A percentile compares a stretch with the other conserved stretches of the same genome.
These are phyloP conservation scores for Propithecus perrieri DNA, from an alignment of 2,797 vertebrate genomes.

Conservation along the genomic window DNA sequence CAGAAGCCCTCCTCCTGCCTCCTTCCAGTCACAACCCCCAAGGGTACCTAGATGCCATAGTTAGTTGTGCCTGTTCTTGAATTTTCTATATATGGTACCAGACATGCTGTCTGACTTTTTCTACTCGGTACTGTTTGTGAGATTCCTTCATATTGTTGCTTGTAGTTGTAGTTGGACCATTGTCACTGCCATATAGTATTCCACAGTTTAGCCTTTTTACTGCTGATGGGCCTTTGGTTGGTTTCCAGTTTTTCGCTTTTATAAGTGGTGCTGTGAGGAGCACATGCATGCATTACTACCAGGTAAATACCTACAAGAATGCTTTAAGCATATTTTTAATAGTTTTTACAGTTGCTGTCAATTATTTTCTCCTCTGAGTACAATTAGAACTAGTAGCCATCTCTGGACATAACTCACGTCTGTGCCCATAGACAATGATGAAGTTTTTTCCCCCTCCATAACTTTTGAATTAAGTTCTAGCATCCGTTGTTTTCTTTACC, in stretches of 20 bases:
- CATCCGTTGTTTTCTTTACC: not conserved
- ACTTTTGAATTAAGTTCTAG: slow-evolving; percentile 37
- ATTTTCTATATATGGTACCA: not conserved
- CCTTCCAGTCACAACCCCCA: not conserved
- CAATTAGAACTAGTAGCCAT: not conserved
- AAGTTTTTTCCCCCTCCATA: not conserved
- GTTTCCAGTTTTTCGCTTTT: not conserved
- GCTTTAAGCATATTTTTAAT: slow-evolving; percentile 40
- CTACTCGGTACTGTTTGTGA: not conserved
- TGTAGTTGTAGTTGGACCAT: not conserved
- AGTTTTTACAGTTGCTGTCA: slow-evolving; percentile 18
- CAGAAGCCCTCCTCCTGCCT: not conserved
- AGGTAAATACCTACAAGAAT: slow-evolving; percentile 29
- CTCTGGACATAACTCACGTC: not conserved
- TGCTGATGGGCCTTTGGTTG: not conserved
- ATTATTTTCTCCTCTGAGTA: slow-evolving; percentile 31
- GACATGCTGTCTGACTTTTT: not conserved
- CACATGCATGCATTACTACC: not conserved
- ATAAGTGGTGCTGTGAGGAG: not conserved
- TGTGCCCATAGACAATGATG: not conserved
- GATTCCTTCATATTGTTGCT: not conserved
- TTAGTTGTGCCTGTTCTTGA: slow-evolving; percentile 3
- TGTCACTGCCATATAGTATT: not conserved
- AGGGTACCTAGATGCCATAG: not conserved
- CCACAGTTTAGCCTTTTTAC: not conserved